phyloP scores from a whole-genome alignment of 2,888 invertebrate genomes.

The Drosophila setosimentum region DNA sequence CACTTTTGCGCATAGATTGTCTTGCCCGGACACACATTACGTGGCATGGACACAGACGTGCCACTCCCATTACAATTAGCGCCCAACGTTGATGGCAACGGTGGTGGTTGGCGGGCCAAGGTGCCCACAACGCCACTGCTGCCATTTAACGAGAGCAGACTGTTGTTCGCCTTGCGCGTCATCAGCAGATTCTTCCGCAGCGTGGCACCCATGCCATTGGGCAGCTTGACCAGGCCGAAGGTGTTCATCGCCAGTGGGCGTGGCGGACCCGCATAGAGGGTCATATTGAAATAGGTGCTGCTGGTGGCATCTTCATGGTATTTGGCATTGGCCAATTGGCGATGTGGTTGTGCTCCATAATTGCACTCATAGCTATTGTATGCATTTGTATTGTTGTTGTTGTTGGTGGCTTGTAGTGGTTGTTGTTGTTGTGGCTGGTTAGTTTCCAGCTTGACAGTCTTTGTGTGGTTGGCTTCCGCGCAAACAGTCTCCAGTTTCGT shows the following conservation, averaged over 20 bases:
- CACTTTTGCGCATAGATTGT: conserved; percentile 76
- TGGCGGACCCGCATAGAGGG: conserved; percentile 75
- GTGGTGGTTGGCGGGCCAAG: conserved; percentile 63
- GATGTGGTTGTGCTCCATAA: conserved; percentile 42
- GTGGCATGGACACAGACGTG: conserved; percentile 16
- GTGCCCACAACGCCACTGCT: conserved; percentile 79
- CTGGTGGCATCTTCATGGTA: conserved; percentile 71
- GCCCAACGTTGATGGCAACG: conserved; percentile 34
- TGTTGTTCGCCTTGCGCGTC: conserved; percentile 82
- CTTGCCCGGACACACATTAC: conserved; percentile 58
- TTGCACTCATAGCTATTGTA: conserved; percentile 39
- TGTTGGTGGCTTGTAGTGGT: conserved; percentile 34
- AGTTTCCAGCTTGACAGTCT: conserved; percentile 77
- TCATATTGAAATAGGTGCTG: conserved; percentile 71
- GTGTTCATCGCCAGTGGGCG: conserved; percentile 80
- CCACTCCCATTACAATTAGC: conserved; percentile 45
- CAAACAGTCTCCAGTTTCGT: conserved; percentile 77
- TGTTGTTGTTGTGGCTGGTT: conserved; percentile 43
- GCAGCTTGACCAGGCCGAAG: conserved; percentile 80
- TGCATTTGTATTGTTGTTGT: conserved; percentile 29
- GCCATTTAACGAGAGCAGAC: conserved; percentile 70
- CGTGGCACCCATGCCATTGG: conserved; percentile 74
- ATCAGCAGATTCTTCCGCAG: conserved; percentile 81
- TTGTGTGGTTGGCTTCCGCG: conserved; percentile 62
- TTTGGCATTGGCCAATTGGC: conserved; percentile 68